Evolutionary conservation across 2,113 vertebrate species (phyloP).

Genomic region (Mystacornis crossleyi): DNA sequence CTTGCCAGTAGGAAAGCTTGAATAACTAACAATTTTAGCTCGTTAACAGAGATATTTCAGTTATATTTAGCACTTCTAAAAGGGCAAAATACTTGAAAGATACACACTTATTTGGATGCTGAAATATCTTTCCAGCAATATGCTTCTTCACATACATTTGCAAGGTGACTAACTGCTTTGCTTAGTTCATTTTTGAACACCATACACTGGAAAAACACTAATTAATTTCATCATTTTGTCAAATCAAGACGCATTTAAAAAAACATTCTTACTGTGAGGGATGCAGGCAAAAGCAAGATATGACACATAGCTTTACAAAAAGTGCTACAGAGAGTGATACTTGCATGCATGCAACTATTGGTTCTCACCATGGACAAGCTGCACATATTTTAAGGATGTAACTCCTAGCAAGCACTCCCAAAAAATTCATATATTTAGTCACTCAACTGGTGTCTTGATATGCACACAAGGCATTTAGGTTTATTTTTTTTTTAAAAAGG

Average conservation of each 20-base stretch:
- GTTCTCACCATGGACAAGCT: neutral
- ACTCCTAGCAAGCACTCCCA: neutral
- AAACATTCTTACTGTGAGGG: neutral
- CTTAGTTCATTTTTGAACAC: neutral
- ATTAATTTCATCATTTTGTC: neutral
- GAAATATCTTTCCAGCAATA: neutral
- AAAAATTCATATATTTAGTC: neutral
- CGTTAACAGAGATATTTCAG: neutral
- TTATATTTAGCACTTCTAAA: slow-evolving; percentile 34
- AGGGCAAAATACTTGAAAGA: slow-evolving; percentile 21
- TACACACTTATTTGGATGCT: neutral
- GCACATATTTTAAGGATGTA: neutral
- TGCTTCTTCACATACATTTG: neutral
- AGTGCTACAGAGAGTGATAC: neutral
- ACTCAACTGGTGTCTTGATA: neutral
- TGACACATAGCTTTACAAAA: neutral
- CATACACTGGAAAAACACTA: neutral
- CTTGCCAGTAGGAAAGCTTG: neutral
- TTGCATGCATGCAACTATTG: neutral
- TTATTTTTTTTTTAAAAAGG: neutral
- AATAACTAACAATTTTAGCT: neutral
- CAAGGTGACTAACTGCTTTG: neutral
- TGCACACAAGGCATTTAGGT: neutral
- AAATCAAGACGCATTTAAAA: neutral
- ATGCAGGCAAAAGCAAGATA: neutral